Percentiles rank a stretch among this genome's conserved stretches.
These are phyloP conservation scores for Tenthredo distinguenda DNA, from an alignment of 2,888 invertebrate species.

Conservation along the genomic window DNA sequence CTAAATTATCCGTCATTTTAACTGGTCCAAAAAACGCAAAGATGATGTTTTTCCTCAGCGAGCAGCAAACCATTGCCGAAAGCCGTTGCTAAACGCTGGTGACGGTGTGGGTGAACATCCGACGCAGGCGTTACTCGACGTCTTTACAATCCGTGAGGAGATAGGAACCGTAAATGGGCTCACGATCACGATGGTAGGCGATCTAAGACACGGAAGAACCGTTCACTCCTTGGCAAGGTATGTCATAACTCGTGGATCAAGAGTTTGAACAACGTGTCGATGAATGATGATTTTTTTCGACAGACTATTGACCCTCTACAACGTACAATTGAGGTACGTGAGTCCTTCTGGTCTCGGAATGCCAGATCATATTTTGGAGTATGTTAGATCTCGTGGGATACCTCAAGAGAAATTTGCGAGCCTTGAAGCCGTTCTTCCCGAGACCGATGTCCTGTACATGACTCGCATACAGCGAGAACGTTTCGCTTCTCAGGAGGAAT, in stretches of 20 bases:
- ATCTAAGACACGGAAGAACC: constrained; percentile 98
- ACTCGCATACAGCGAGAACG: constrained; percentile 98
- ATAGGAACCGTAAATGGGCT: constrained; percentile 99
- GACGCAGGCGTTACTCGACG: constrained; percentile 97
- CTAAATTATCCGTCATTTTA: constrained; percentile 50
- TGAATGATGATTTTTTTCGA: not conserved
- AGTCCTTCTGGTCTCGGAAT: constrained; percentile 92
- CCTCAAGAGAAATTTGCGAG: constrained; percentile 86
- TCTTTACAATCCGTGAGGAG: constrained; percentile 99
- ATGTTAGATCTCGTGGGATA: constrained; percentile 89
- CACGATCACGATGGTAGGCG: constrained; percentile 98
- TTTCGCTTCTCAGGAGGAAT: constrained; percentile 91
- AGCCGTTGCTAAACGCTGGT: constrained; percentile 98
- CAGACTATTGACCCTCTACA: constrained; percentile 93
- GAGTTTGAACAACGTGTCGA: constrained; percentile 10
- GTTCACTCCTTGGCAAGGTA: constrained; percentile 96
- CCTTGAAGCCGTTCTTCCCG: constrained; percentile 92
- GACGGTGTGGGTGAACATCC: constrained; percentile 99
- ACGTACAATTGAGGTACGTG: constrained; percentile 95
- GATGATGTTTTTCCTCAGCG: constrained; percentile 79
- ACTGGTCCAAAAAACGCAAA: constrained; percentile 41
- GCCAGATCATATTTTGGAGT: constrained; percentile 92
- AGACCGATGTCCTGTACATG: constrained; percentile 99
- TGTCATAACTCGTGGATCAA: not conserved
- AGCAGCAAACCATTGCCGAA: constrained; percentile 90